Evolutionary conservation across 2,113 vertebrate species (phyloP).

Genomic region (Chaenocephalus aceratus): DNA sequence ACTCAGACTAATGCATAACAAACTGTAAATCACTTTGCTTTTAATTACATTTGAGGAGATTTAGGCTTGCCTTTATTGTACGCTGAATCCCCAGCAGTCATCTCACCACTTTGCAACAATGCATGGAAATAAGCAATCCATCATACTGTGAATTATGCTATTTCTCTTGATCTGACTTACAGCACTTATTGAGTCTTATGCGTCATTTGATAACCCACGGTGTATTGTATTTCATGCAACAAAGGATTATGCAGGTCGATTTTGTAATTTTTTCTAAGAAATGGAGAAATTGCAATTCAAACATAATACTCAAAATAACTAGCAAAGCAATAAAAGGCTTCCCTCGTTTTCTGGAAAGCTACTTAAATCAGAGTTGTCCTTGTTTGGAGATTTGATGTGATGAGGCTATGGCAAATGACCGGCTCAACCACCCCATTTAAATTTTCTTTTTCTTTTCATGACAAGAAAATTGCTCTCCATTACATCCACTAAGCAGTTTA

Average conservation of each 20-base stretch:
- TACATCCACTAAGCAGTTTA: constrained; percentile 79
- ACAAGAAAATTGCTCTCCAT: constrained; percentile 85
- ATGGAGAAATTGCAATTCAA: constrained; percentile 50
- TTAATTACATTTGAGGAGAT: constrained; percentile 57
- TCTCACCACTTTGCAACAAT: constrained; percentile 45
- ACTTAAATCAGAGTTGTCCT: constrained; percentile 67
- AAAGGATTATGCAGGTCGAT: constrained; percentile 46
- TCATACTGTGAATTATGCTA: constrained; percentile 5
- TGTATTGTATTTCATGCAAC: constrained; percentile 37
- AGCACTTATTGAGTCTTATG: constrained; percentile 28
- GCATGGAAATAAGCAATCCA: constrained; percentile 30
- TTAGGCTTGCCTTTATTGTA: constrained; percentile 29
- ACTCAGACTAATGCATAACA: constrained; percentile 46
- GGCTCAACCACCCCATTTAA: constrained; percentile 49
- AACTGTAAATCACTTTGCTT: constrained; percentile 56
- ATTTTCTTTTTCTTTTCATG: constrained; percentile 51
- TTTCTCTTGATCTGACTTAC: constrained; percentile 43
- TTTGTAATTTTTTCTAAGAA: constrained; percentile 60
- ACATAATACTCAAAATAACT: constrained; percentile 26
- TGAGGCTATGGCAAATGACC: constrained; percentile 75
- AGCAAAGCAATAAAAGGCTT: constrained; percentile 70
- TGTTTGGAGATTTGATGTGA: constrained; percentile 67
- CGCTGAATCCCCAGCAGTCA: constrained; percentile 34
- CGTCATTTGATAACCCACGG: constrained; percentile 24
- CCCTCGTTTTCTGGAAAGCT: constrained; percentile 68